Evolutionary conservation across 2,888 invertebrate species (phyloP).

Genomic region (Cosmopolites sordidus): DNA sequence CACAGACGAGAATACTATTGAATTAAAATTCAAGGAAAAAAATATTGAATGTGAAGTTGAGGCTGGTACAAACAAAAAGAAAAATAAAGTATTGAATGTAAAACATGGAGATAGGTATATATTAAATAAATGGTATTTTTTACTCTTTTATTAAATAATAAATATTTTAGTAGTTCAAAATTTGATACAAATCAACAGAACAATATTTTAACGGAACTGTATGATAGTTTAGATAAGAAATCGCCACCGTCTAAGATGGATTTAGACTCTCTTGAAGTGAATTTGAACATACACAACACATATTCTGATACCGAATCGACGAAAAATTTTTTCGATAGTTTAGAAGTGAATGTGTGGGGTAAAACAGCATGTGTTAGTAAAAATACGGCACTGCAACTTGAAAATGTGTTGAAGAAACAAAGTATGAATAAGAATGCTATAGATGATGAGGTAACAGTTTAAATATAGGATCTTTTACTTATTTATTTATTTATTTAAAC

Average conservation of each 20-base stretch:
- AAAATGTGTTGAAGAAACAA: conserved; percentile 47
- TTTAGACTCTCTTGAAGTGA: conserved; percentile 42
- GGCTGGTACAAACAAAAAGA: conserved; percentile 15
- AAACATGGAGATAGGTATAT: conserved; percentile 9
- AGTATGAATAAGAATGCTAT: neutral
- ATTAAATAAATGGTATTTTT: neutral
- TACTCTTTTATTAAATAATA: neutral
- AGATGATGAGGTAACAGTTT: neutral
- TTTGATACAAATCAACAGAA: conserved; percentile 20
- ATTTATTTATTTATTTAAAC: too few relatives aligned
- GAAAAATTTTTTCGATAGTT: conserved; percentile 39
- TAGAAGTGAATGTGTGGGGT: conserved; percentile 40
- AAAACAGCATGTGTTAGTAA: conserved; percentile 31
- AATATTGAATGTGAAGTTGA: conserved; percentile 45
- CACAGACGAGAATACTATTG: conserved; percentile 42
- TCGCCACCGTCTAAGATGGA: conserved; percentile 39
- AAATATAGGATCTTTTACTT: too few relatives aligned
- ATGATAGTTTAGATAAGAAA: conserved; percentile 45
- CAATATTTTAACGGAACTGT: conserved; percentile 40
- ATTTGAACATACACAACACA: conserved; percentile 32
- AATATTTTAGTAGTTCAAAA: neutral
- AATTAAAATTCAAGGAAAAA: conserved; percentile 46
- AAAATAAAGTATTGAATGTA: conserved; percentile 8
- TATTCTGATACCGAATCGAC: conserved; percentile 28
- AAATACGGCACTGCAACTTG: conserved; percentile 32